Percentiles rank a stretch among this genome's conserved stretches.
These are phyloP conservation scores for Pangasius krempfi DNA, from an alignment of 2,797 vertebrate species.

Conservation along the genomic window DNA sequence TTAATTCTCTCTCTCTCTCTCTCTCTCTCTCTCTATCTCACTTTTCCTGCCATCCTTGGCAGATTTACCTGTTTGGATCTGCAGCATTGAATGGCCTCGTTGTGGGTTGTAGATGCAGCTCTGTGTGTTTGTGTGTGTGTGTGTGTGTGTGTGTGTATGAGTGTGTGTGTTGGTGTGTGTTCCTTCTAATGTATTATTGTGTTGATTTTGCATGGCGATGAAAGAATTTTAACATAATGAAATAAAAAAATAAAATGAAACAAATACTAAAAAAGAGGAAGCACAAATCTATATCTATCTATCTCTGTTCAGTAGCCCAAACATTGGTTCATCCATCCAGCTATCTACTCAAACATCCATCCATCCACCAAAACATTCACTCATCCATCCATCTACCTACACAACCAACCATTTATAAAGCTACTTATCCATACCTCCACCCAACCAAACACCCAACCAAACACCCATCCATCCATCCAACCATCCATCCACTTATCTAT, in stretches of 20 bases:
- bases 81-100: conserved; percentile 68
- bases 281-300: background rate
- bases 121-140: background rate
- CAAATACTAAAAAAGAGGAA: background rate
- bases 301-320: background rate
- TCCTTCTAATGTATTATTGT: background rate
- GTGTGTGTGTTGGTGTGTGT: conserved; percentile 6
- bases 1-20: conserved; percentile 67
- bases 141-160: conserved; percentile 1
- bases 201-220: conserved; percentile 1
- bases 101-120: conserved; percentile 30
- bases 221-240: background rate
- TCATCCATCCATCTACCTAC: too few species aligned
- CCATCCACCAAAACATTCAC: background rate
- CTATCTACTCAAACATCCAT: background rate
- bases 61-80: conserved; percentile 71
- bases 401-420: too few species aligned
- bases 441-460: too few species aligned
- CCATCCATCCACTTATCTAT: background rate
- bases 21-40: conserved; percentile 62
- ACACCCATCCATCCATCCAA: background rate
- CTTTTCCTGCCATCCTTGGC: conserved; percentile 21
- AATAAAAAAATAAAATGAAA: background rate
- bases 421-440: too few species aligned
- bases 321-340: background rate